Evolutionary conservation across 2,888 invertebrate species (phyloP).

Genomic region (Patella ulyssiponensis): DNA sequence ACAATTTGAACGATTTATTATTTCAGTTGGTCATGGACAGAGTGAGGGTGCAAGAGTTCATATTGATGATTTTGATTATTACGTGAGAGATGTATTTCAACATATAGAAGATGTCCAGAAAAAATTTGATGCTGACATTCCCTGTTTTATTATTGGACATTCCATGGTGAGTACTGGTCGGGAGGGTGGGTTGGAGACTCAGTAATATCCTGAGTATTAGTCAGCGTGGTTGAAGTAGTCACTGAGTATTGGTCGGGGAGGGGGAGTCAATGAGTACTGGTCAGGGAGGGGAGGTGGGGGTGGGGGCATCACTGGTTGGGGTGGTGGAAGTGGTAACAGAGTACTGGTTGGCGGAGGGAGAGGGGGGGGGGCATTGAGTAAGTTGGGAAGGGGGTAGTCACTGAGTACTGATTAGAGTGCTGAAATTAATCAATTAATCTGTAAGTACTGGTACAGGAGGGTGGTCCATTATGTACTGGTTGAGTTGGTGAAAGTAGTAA

Average conservation of each 20-base stretch:
- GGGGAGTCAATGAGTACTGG: not conserved
- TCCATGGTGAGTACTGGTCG: conserved; percentile 70
- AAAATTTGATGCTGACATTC: conserved; percentile 60
- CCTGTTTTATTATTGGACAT: conserved; percentile 73
- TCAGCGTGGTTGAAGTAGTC: too few species aligned
- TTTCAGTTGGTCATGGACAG: conserved; percentile 73
- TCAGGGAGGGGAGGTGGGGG: not conserved
- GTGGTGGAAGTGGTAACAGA: too few species aligned
- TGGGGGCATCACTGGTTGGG: not conserved
- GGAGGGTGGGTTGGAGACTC: not conserved
- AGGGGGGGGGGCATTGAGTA: not conserved
- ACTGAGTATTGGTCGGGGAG: not conserved
- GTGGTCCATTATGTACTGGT: not conserved
- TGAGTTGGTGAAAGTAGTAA: not conserved
- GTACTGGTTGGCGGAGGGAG: not conserved
- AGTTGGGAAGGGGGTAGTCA: not conserved
- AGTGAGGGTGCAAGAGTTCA: conserved; percentile 72
- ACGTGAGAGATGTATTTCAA: conserved; percentile 68
- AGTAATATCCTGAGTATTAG: not conserved
- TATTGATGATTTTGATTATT: conserved; percentile 65
- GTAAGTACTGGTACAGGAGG: not conserved
- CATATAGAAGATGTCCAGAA: conserved; percentile 68
- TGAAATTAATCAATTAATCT: not conserved
- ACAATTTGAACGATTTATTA: conserved; percentile 7
- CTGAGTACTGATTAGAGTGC: not conserved